These are phyloP conservation scores for Phrynocephalus guinanensis DNA, from an alignment of 2,797 vertebrate genomes.

Conservation along the genomic window DNA sequence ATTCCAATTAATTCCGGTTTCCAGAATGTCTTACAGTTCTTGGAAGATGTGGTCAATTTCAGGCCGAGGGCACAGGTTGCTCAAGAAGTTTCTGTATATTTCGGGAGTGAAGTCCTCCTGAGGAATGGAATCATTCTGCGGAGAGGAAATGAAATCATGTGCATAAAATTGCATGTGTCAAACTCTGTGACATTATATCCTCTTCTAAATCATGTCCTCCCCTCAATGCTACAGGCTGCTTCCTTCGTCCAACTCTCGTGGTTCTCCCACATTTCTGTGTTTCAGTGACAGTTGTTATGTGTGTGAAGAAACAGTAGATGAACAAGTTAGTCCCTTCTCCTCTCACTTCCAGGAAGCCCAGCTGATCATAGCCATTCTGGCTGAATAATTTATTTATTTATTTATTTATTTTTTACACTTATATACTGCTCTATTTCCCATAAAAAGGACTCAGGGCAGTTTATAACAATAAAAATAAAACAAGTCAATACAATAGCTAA, in stretches of 20 bases:
- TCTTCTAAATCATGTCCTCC: not conserved
- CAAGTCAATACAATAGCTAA: too few species aligned
- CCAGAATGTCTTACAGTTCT: conserved; percentile 88
- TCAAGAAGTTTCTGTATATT: conserved; percentile 91
- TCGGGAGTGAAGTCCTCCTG: conserved; percentile 94
- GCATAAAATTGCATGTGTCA: not conserved
- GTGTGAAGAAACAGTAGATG: not conserved
- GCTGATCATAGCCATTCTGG: too few species aligned
- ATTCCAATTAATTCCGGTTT: not conserved
- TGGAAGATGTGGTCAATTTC: conserved; percentile 98
- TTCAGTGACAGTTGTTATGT: not conserved
- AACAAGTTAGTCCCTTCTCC: too few species aligned
- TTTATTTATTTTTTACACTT: too few species aligned
- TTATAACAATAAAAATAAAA: too few species aligned
- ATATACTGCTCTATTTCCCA: too few species aligned
- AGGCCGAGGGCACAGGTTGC: conserved; percentile 93
- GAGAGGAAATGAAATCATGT: conserved; percentile 49
- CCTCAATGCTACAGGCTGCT: not conserved
- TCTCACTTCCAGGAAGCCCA: too few species aligned
- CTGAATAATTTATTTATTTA: too few species aligned
- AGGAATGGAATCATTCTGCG: conserved; percentile 93
- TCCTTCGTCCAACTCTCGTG: not conserved
- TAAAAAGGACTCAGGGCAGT: too few species aligned
- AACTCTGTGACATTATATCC: not conserved
- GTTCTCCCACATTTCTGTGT: too few species aligned